Conservation (phyloP, 2,888 invertebrate genomes). For the Chaitophorus viminalis region DNA sequence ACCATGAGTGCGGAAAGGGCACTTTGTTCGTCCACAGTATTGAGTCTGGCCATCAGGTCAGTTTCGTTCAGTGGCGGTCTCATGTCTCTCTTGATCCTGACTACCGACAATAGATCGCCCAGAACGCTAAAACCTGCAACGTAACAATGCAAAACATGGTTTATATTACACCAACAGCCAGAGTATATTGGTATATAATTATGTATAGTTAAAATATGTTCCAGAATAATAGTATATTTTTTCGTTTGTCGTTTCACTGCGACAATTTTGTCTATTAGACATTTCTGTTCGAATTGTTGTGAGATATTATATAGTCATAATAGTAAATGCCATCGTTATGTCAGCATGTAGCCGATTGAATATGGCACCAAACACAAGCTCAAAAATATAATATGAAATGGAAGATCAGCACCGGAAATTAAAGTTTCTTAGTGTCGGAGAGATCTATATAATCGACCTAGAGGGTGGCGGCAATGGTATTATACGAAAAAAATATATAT, state of each 20-base stretch:
- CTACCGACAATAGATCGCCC: slow-evolving; percentile 64
- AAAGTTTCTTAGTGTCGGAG: neutral
- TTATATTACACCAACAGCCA: no score
- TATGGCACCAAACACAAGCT: neutral
- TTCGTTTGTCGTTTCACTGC: neutral
- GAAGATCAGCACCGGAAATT: neutral
- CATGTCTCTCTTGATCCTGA: slow-evolving; percentile 63
- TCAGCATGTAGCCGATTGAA: neutral
- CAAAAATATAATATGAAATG: neutral
- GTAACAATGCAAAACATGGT: no score
- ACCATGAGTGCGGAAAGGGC: slow-evolving; percentile 67
- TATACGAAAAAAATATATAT: slow-evolving; percentile 3
- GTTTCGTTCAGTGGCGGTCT: slow-evolving; percentile 64
- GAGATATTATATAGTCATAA: neutral
- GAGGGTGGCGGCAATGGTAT: neutral
- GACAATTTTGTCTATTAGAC: neutral
- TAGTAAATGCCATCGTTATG: neutral
- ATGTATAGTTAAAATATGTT: neutral
- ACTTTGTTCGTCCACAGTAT: slow-evolving; percentile 64
- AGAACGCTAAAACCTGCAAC: slow-evolving; percentile 64
- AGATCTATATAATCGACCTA: neutral
- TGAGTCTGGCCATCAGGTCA: slow-evolving; percentile 63
- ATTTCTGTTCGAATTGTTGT: no score
- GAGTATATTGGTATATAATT: neutral
- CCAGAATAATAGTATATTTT: neutral